These are phyloP conservation scores for Camelus bactrianus DNA, from an alignment of 2,113 vertebrate species.

Conservation along the genomic window DNA sequence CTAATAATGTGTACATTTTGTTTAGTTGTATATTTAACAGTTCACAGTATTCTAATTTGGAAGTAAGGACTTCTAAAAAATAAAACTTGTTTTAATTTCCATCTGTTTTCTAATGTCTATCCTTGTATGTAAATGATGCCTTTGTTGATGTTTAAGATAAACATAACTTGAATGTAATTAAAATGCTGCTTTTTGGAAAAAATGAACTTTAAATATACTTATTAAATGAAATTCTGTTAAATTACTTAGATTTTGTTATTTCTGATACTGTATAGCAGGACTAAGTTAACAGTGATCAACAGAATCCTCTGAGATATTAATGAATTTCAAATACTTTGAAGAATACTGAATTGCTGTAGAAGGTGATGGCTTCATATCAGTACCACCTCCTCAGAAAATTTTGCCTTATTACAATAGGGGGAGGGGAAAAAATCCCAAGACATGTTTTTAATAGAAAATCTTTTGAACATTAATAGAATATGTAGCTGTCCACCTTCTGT, in stretches of 20 bases:
- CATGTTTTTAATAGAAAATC: neutral
- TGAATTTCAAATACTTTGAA: conserved; percentile 43
- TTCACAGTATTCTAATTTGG: conserved; percentile 72
- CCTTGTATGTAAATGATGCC: conserved; percentile 65
- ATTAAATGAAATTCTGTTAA: conserved; percentile 72
- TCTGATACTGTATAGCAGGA: conserved; percentile 43
- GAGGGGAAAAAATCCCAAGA: neutral
- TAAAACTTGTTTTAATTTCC: conserved; percentile 76
- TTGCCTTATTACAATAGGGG: neutral
- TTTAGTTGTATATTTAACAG: conserved; percentile 52
- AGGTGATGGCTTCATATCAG: conserved; percentile 1
- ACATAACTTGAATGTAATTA: conserved; percentile 76
- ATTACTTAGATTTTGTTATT: conserved; percentile 60
- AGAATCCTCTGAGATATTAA: neutral
- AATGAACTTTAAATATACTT: conserved; percentile 72
- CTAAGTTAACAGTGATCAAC: conserved; percentile 15
- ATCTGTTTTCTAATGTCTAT: conserved; percentile 71
- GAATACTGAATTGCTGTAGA: conserved; percentile 12
- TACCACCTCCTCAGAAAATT: neutral
- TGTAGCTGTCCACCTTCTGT: neutral
- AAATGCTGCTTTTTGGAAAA: conserved; percentile 71
- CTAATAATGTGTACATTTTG: conserved; percentile 59
- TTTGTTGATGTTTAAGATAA: conserved; percentile 74
- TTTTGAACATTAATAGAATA: neutral
- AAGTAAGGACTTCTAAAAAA: conserved; percentile 70